A percentile compares a stretch with the other conserved stretches of the same genome.
Conservation (phyloP, 2,888 invertebrate species). For the Phengaris alcon region DNA sequence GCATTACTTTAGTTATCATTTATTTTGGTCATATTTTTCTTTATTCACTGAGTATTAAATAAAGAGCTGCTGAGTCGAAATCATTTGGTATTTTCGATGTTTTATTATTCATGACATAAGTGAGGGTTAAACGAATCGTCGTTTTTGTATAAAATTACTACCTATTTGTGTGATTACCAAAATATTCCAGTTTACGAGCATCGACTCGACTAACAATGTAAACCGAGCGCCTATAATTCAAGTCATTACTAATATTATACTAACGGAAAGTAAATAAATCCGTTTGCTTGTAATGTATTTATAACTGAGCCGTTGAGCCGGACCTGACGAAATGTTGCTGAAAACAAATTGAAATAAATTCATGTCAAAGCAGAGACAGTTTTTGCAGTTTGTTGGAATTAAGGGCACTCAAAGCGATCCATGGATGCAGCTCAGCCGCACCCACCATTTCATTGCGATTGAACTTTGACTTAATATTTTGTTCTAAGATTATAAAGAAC, state of each 20-base stretch:
- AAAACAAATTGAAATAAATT: constrained; percentile 15
- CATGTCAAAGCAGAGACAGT: background rate
- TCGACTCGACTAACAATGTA: background rate
- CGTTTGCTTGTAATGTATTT: constrained; percentile 15
- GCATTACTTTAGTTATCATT: background rate
- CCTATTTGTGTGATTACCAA: constrained; percentile 13
- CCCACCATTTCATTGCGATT: background rate
- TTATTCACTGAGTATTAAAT: constrained; percentile 25
- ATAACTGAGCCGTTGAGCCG: constrained; percentile 14
- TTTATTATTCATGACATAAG: constrained; percentile 57
- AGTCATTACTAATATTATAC: background rate
- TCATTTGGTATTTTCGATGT: constrained; percentile 46
- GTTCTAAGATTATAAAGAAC: background rate
- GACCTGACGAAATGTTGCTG: constrained; percentile 6
- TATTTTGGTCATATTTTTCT: constrained; percentile 13
- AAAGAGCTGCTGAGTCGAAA: constrained; percentile 10
- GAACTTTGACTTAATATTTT: background rate
- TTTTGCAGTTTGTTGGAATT: constrained; percentile 3
- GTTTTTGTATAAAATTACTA: constrained; percentile 31
- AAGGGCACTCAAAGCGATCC: background rate
- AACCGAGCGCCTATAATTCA: background rate
- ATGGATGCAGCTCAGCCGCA: background rate
- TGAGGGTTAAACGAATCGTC: constrained; percentile 27
- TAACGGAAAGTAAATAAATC: constrained; percentile 3
- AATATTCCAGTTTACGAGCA: constrained; percentile 26